Percentiles rank a stretch among this genome's conserved stretches.
Evolutionary conservation across 1,140 invertebrate genomes (phyloP).

Genomic region (Calephelis virginiensis): DNA sequence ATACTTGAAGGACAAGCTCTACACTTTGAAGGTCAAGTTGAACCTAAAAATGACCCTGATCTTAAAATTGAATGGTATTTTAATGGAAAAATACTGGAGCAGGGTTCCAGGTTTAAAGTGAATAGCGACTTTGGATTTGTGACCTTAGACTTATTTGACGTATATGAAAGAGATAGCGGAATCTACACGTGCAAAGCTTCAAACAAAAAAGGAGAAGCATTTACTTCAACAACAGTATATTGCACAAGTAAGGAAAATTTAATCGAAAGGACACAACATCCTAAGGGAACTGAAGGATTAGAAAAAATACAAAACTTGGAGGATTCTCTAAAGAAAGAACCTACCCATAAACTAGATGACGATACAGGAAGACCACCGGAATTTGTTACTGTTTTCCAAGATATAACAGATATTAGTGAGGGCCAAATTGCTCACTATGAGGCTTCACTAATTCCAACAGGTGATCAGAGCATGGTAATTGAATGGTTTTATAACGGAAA

Average conservation of each 20-base stretch:
- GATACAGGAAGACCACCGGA: constrained; percentile 90
- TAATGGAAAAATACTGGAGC: constrained; percentile 91
- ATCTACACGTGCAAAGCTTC: constrained; percentile 94
- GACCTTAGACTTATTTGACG: constrained; percentile 91
- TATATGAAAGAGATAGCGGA: constrained; percentile 95
- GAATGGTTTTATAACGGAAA: constrained; percentile 99
- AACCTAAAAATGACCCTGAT: constrained; percentile 97
- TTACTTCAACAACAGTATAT: constrained; percentile 93
- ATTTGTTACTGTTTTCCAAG: constrained; percentile 92
- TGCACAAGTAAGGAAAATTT: constrained; percentile 90
- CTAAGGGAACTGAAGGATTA: constrained; percentile 93
- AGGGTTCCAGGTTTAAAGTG: constrained; percentile 91
- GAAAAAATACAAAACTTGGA: constrained; percentile 95
- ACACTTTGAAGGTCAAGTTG: constrained; percentile 95
- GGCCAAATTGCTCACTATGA: constrained; percentile 97
- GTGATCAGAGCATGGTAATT: constrained; percentile 97
- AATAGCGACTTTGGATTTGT: constrained; percentile 96
- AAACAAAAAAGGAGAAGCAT: constrained; percentile 93
- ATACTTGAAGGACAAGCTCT: constrained; percentile 94
- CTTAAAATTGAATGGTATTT: constrained; percentile 97
- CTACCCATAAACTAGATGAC: constrained; percentile 82
- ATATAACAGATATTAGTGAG: constrained; percentile 89
- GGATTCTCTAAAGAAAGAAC: constrained; percentile 88
- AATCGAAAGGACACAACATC: constrained; percentile 94
- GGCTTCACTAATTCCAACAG: constrained; percentile 93